Conservation (phyloP, 2,797 vertebrate genomes). For the Anisognathus igniventris region DNA sequence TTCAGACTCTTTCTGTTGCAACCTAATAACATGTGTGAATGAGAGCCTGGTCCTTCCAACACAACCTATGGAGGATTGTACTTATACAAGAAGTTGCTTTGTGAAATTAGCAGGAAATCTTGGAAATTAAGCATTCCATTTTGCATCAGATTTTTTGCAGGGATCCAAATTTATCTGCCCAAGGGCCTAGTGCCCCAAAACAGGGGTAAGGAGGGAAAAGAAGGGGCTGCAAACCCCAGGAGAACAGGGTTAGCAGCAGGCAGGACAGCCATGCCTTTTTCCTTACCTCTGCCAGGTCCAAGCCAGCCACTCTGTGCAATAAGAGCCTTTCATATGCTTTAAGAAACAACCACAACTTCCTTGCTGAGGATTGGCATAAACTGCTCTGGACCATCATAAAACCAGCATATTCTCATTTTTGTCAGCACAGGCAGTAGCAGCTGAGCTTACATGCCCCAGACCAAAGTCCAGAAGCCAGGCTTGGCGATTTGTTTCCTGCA, state of each 20-base stretch:
- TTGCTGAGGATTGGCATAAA: background rate
- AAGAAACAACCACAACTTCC: background rate
- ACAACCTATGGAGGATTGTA: background rate
- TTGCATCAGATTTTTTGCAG: background rate
- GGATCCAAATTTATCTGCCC: background rate
- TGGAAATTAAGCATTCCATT: background rate
- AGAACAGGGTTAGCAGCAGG: background rate
- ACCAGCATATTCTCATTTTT: slow-evolving; percentile 18
- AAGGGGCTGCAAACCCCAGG: background rate
- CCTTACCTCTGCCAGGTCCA: background rate
- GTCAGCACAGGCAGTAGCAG: background rate
- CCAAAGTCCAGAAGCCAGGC: slow-evolving; percentile 30
- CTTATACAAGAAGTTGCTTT: background rate
- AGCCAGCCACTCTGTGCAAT: background rate
- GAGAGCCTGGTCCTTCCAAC: background rate
- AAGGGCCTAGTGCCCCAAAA: background rate
- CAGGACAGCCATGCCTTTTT: background rate
- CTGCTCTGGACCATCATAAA: background rate
- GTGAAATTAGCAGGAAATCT: background rate
- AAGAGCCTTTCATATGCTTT: background rate
- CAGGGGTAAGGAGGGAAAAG: background rate
- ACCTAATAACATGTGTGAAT: background rate
- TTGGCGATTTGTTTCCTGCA: slow-evolving; percentile 19
- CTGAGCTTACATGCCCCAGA: background rate
- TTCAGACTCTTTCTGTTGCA: slow-evolving; percentile 30